These are phyloP conservation scores for Calephelis virginiensis DNA, from an alignment of 1,140 invertebrate species.

Conservation along the genomic window DNA sequence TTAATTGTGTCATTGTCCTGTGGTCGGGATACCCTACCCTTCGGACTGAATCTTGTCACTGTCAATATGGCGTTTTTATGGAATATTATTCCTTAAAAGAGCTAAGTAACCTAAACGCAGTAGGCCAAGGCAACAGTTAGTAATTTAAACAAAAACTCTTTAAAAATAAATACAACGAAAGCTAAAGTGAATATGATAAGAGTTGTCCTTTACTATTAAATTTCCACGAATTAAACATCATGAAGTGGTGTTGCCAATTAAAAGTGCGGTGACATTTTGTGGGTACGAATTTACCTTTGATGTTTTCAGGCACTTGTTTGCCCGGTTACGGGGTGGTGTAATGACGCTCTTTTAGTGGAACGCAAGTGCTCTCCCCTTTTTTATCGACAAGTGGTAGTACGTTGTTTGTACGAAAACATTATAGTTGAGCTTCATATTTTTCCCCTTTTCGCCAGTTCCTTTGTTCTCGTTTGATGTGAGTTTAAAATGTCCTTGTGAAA, in stretches of 20 bases:
- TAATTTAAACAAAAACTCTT: no score
- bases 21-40: no score
- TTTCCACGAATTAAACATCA: constrained; percentile 6
- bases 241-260: constrained; percentile 7
- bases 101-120: no score
- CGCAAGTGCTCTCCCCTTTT: constrained; percentile 31
- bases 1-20: no score
- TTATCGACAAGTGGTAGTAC: constrained; percentile 24
- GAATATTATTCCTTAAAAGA: no score
- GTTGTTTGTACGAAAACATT: constrained; percentile 28
- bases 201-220: background rate
- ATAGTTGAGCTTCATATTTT: constrained; percentile 28
- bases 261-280: constrained; percentile 17
- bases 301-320: constrained; percentile 19
- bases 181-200: no score
- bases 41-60: no score
- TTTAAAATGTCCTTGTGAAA: constrained; percentile 6
- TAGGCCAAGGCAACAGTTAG: no score
- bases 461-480: constrained; percentile 3
- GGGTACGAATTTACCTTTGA: constrained; percentile 29
- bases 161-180: no score
- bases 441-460: constrained; percentile 17
- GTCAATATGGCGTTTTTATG: no score
- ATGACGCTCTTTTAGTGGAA: constrained; percentile 35
- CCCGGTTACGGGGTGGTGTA: constrained; percentile 27